Base-by-base conservation (phyloP, 1,140 invertebrate genomes). In the Lerema accius region DNA sequence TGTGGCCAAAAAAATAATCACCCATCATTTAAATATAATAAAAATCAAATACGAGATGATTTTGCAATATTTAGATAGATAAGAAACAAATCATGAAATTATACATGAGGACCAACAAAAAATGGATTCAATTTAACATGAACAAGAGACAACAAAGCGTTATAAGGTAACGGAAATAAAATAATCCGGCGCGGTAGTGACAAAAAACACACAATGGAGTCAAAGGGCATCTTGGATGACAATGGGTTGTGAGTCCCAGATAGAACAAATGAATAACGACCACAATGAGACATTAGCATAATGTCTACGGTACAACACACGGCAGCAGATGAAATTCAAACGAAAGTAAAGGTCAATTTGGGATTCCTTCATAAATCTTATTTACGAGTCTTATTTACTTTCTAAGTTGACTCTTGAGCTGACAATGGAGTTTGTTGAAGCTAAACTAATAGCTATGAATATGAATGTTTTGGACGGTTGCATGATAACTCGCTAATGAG, bases 181-280 rank as follows among this genome's bases (percentile, higher is more conserved):
- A 90, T 89, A 82, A 86, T 90, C 87, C 75, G 56, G 48, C 45
- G 64, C 67, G 53, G 63, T 65, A 69, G 76, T 71, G 64, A 86
- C 80, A 89, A 90, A 87, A 90, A 89, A 87, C 78, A 84, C 50
- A 90, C 87, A 90, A 90, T 90, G 42, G 80, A 86, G 87, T 88
- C 87, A 90, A 87, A 89, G 87, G 84, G 80, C 82, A 89, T 37
- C 37, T 16, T 61, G 65, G 63, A 81, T 81, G 78, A 90, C 84
- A 87, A 88, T 84, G 69, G 76, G 39, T 64, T 51, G 59, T 65
- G 55, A 50, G 45, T 68, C 62, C 67, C 58, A 73, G 79, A 83
- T 83, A 84, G 80, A 84, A 87, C 86, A 86, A 86, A 86, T 86
- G 82, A 80, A 73, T 69, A 65, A 71, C 72, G 71, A 61, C 67